Evolutionary conservation across 2,113 vertebrate genomes (phyloP).

Genomic region (Aptenodytes forsteri): DNA sequence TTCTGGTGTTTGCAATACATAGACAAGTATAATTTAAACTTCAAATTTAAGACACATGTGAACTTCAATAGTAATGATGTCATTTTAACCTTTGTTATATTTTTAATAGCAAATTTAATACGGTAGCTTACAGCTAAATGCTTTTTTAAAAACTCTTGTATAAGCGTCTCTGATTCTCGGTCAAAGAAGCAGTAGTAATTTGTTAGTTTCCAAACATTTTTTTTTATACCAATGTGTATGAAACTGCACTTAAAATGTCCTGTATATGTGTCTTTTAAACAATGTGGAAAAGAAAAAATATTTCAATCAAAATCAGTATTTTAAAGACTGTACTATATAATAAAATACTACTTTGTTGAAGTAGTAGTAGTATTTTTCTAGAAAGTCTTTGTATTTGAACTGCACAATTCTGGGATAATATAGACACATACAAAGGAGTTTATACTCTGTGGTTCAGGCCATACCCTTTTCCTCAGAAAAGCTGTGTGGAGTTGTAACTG

Average conservation of each 20-base stretch:
- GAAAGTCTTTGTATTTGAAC: neutral
- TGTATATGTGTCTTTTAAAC: neutral
- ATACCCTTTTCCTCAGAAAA: neutral
- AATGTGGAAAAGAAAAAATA: neutral
- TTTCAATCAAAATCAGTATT: no score
- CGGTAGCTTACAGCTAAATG: neutral
- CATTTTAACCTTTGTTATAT: neutral
- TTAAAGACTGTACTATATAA: no score
- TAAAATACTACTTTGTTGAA: neutral
- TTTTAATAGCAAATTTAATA: neutral
- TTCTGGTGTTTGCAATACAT: neutral
- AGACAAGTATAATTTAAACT: neutral
- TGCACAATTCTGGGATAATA: neutral
- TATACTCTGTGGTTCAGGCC: neutral
- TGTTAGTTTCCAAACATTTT: neutral
- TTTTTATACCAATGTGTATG: neutral
- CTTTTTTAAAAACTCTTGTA: neutral
- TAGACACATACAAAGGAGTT: neutral
- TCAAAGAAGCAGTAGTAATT: neutral
- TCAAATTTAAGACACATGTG: neutral
- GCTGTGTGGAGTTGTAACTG: neutral
- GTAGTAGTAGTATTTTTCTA: neutral
- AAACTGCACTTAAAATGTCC: neutral
- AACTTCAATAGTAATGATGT: neutral
- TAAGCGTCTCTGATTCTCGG: neutral